phyloP scores from a whole-genome alignment of 2,113 vertebrate species.

The Coptodon bakossiorum region DNA sequence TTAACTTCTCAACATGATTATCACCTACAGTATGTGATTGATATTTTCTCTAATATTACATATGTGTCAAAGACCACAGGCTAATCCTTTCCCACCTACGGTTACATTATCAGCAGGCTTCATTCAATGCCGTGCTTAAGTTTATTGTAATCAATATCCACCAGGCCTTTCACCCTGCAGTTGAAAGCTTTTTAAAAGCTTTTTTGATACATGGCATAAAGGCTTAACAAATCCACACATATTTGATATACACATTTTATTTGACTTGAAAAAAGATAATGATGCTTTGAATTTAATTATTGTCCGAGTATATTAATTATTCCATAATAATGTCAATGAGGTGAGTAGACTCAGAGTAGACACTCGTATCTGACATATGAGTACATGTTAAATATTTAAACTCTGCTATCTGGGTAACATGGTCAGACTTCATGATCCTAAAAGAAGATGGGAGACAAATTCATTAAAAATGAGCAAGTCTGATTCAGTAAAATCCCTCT shows the following conservation, averaged over 20 bases:
- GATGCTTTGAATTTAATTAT: neutral
- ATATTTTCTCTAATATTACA: neutral
- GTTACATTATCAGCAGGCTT: neutral
- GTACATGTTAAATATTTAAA: neutral
- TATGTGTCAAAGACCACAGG: neutral
- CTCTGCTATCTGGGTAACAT: neutral
- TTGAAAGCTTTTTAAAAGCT: neutral
- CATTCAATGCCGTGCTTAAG: neutral
- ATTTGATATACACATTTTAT: neutral
- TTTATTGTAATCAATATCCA: conserved; percentile 12
- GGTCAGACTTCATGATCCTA: neutral
- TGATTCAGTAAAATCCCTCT: neutral
- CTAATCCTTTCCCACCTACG: neutral
- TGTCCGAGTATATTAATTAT: neutral
- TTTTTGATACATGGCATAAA: neutral
- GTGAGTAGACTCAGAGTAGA: neutral
- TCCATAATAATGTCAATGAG: neutral
- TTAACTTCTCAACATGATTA: neutral
- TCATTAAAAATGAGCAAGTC: neutral
- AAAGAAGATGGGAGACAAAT: neutral
- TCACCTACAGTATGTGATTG: neutral
- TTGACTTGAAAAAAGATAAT: neutral
- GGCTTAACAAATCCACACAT: neutral
- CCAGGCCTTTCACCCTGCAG: neutral
- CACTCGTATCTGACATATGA: neutral